Conservation (phyloP, 2,797 vertebrate genomes). For the Tapera naevia region DNA sequence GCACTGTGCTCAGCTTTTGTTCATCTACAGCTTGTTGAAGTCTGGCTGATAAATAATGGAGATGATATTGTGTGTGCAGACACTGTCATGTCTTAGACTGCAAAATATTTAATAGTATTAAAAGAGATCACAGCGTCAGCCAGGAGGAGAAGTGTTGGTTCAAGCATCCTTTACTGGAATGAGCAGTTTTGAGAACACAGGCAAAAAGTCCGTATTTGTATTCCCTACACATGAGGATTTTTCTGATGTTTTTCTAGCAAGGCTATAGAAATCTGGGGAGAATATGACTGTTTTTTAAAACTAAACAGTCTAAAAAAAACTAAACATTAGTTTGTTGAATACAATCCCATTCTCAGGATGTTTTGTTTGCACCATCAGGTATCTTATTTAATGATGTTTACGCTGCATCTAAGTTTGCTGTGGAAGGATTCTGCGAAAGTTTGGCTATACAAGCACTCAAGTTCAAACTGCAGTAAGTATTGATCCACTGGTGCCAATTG, state of each 20-base stretch:
- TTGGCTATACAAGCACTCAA: constrained; percentile 86
- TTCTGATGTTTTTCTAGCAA: neutral
- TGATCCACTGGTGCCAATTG: neutral
- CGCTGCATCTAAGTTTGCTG: constrained; percentile 88
- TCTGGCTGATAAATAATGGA: constrained; percentile 21
- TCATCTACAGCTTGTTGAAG: neutral
- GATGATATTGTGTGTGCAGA: neutral
- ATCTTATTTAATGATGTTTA: constrained; percentile 90
- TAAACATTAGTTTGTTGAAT: neutral
- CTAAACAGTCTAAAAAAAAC: too few relatives aligned
- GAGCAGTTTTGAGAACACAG: neutral
- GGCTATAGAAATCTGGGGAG: neutral
- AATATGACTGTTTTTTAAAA: neutral
- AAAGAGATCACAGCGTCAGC: neutral
- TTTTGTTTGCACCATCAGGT: constrained; percentile 56
- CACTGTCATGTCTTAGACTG: neutral
- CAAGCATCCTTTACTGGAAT: neutral
- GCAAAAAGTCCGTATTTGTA: neutral
- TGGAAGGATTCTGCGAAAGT: constrained; percentile 90
- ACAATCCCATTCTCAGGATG: neutral
- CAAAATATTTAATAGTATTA: neutral
- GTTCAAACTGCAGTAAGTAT: constrained; percentile 87
- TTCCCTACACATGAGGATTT: neutral
- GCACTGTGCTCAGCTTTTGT: neutral
- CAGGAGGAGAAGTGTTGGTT: neutral